Base-by-base conservation (phyloP, 2,888 invertebrate species). In the Barypeithes pellucidus region DNA sequence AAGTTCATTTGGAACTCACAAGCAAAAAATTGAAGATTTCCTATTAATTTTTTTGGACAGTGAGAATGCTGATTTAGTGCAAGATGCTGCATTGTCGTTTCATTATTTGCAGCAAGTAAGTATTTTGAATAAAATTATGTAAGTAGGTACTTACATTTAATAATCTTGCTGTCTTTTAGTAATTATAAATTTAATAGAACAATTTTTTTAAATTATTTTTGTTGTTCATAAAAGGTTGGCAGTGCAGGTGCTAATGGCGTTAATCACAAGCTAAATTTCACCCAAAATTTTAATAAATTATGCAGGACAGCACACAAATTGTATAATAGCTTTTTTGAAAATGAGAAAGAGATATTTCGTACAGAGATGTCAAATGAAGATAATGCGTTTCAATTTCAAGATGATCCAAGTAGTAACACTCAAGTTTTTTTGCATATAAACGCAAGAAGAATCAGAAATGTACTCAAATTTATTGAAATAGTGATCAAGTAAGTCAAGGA, bases 61-160 rank as follows among this genome's bases (percentile, higher is more conserved):
- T 65, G 61, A 73, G 3, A 47, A 71, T 20, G 69, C 73, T 22
- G 45, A 52, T 11, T 45, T 79, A 36, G 78, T 81, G 2, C 52
- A 76, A 50, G 74, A 73, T 61, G 79, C 80, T 18, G 77, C 78
- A 14, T 4, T 66, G 20, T 75, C 76, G 11, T 80, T 79, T 67
- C 77, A 77, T 66, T 76, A 75, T 50, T 68, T 79, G 45, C 80
- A 80, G 59, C 79, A 80, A 73, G 79, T 79, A 75, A 59, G 22
- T 67, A 20, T 36, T 14, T n/a, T n/a, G n/a, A n/a, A n/a, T n/a
- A n/a, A n/a, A n/a, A n/a, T n/a, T n/a, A n/a, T n/a, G n/a, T n/a
- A n/a, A n/a, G n/a, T n/a, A n/a, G n/a, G n/a, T n/a, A n/a, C n/a
- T n/a, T n/a, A n/a, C n/a, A n/a, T n/a, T n/a, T n/a, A n/a, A n/a